Evolutionary conservation across 2,113 vertebrate species (phyloP).

Genomic region (Circaetus cinerascens): DNA sequence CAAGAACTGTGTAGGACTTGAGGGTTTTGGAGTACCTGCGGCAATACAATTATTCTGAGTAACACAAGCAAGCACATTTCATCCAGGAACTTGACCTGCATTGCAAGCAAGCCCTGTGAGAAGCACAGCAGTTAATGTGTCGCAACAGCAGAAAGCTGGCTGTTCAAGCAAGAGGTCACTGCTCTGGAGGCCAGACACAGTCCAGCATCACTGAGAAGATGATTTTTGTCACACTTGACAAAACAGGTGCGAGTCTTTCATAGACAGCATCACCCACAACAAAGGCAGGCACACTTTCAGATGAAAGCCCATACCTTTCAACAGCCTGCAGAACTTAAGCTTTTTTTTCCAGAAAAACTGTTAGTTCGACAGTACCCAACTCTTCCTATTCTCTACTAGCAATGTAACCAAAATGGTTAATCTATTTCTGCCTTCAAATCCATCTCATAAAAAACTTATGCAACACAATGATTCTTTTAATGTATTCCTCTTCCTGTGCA

Average conservation of each 20-base stretch:
- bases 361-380: not conserved
- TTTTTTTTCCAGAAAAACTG: not conserved
- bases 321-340: not conserved
- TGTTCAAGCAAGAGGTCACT: not conserved
- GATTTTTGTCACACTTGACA: not conserved
- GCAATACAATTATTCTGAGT: not conserved
- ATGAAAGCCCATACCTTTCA: not conserved
- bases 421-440: not conserved
- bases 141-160: not conserved
- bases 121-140: not conserved
- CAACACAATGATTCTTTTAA: not conserved
- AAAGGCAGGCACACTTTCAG: not conserved
- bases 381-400: not conserved
- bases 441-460: not conserved
- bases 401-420: not conserved
- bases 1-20: not conserved
- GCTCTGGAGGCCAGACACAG: not conserved
- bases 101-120: not conserved
- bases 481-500: not conserved
- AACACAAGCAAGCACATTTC: not conserved
- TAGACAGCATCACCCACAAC: not conserved
- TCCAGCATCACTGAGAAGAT: not conserved
- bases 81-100: not conserved
- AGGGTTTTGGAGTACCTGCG: not conserved
- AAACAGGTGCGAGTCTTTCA: not conserved